Percentiles rank a stretch among this genome's conserved stretches.
Conservation (phyloP, 2,888 invertebrate species). For the Pristionchus japonicus region DNA sequence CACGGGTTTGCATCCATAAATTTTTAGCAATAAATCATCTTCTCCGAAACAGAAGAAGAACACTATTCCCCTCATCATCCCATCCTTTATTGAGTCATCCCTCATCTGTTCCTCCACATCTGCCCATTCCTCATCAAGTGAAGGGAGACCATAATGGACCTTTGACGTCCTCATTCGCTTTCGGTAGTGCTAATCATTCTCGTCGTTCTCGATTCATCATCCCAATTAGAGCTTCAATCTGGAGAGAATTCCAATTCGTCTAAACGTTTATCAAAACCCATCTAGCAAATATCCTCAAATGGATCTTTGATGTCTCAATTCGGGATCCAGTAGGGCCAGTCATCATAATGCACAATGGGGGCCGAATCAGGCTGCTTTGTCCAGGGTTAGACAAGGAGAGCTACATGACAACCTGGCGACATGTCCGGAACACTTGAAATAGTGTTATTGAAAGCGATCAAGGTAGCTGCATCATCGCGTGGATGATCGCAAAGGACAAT, state of each 20-base stretch:
- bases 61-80: neutral
- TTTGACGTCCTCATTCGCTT: neutral
- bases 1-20: too few relatives aligned
- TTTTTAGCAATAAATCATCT: too few relatives aligned
- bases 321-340: neutral
- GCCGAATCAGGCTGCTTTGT: too few relatives aligned
- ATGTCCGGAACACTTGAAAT: too few relatives aligned
- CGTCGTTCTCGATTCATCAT: neutral
- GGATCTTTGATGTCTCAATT: neutral
- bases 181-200: neutral
- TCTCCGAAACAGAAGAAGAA: too few relatives aligned
- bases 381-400: too few relatives aligned
- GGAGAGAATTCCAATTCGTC: neutral
- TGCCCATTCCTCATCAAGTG: neutral
- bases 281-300: neutral
- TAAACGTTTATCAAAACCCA: neutral
- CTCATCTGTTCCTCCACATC: neutral
- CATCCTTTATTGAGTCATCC: neutral
- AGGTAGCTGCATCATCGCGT: too few relatives aligned
- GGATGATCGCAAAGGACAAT: too few relatives aligned
- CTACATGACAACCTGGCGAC: too few relatives aligned
- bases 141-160: slow-evolving; percentile 13
- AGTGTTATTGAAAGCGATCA: too few relatives aligned
- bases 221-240: too few relatives aligned
- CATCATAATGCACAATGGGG: too few relatives aligned